Base-by-base conservation (phyloP, 2,797 vertebrate genomes). In the Dermochelys coriacea region DNA sequence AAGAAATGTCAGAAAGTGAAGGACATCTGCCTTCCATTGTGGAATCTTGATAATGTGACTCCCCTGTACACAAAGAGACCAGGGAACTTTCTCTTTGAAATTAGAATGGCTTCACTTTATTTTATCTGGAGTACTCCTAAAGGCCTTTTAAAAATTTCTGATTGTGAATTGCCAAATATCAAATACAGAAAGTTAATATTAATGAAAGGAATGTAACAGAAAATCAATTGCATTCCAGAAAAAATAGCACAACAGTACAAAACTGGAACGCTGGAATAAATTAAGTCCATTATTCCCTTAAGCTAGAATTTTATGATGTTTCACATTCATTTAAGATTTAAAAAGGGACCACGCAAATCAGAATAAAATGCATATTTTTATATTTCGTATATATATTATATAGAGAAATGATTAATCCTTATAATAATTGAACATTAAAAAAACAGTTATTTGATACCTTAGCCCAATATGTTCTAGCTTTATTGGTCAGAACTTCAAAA, bases 41-140 rank as follows among this genome's bases (percentile, higher is more conserved):
- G 45, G 37, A 52, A 84, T 51, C 71, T 93, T 91, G 50, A 9
- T 95, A 94, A 91, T 89, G n/a, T 94, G 86, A 86, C 50, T 88
- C 81, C 80, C 85, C 86, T 92, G 79, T 95, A 83, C 81, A 57
- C 52, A 86, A 54, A 84, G 54, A 86, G 89, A 6, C 79, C 5
- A 2, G 84, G 12, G 83, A 89, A 93, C 16, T 90, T 4, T 64
- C 45, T 91, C 61, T 94, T 68, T 68, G 64, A 37, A 37, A 37
- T 37, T 31, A 79, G 74, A 93, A 93, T 23, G 79, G 18, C 68
- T 91, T 79, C 29, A 78, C 68, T 94, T 89, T 80, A 68, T 94
- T 87, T 49, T 89, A 57, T 23, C 47, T 54, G 29, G 64, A 61
- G 41, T 57, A 71, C 25, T 18, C 45, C 84, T 88, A 87, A 86